phyloP scores from a whole-genome alignment of 1,140 invertebrate species.

The Pachypeltis micranthus region DNA sequence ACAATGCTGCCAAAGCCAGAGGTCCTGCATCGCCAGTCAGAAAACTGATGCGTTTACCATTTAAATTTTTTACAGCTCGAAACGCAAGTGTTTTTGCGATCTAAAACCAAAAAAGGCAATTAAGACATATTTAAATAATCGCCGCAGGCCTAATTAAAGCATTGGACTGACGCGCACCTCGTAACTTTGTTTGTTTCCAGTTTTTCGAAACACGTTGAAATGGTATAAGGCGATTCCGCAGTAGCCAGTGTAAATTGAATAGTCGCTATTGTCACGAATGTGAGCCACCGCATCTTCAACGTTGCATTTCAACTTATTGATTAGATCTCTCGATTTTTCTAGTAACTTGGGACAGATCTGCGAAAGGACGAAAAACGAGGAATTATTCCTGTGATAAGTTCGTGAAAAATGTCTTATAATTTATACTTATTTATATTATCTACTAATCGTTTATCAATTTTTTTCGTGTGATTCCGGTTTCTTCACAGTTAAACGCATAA shows the following conservation, averaged over 20 bases:
- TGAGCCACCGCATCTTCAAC: neutral
- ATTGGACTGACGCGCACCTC: neutral
- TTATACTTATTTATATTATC: neutral
- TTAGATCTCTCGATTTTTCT: neutral
- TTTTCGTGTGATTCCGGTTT: neutral
- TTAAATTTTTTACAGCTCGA: conserved; percentile 12
- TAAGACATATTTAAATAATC: neutral
- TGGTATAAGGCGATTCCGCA: conserved; percentile 38
- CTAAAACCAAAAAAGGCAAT: neutral
- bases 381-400: no score
- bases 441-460: neutral
- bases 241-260: conserved; percentile 41
- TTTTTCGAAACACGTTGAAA: neutral
- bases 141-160: neutral
- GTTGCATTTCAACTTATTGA: conserved; percentile 7
- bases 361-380: no score
- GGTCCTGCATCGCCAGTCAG: conserved; percentile 23
- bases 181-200: neutral
- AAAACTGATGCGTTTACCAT: conserved; percentile 19
- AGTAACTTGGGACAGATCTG: neutral
- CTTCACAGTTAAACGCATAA: neutral
- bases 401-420: no score
- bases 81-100: neutral
- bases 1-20: conserved; percentile 21
- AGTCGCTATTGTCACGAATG: conserved; percentile 28